Conservation (phyloP, 2,797 vertebrate genomes). For the Brachyalestes nurse region DNA sequence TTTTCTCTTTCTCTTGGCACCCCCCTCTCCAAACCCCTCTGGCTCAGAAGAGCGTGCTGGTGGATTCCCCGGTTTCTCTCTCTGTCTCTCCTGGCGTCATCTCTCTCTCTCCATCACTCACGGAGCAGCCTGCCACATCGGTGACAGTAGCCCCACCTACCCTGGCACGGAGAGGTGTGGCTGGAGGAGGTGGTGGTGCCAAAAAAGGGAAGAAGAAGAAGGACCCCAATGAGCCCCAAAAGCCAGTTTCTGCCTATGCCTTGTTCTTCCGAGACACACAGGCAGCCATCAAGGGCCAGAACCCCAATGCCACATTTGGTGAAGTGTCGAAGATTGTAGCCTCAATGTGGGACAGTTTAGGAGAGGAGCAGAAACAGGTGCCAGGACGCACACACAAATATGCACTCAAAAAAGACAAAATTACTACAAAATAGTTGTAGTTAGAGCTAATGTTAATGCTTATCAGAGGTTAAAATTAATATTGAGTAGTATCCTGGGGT, state of each 20-base stretch:
- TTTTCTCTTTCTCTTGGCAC: background rate
- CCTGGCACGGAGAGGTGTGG: conserved; percentile 55
- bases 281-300: conserved; percentile 92
- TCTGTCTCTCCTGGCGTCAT: conserved; percentile 71
- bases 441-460: background rate
- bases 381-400: background rate
- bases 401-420: background rate
- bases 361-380: conserved; percentile 94
- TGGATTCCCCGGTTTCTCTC: conserved; percentile 77
- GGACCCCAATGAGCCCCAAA: conserved; percentile 70
- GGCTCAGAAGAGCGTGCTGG: conserved; percentile 76
- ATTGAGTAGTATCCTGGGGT: no score
- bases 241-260: conserved; percentile 90
- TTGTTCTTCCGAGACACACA: conserved; percentile 93
- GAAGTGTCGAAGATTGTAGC: conserved; percentile 94
- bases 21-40: background rate
- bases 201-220: conserved; percentile 79
- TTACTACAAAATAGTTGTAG: background rate
- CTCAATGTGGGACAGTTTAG: conserved; percentile 95
- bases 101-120: conserved; percentile 71
- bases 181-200: conserved; percentile 48
- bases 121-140: conserved; percentile 60
- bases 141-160: conserved; percentile 48
- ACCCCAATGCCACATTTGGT: conserved; percentile 89
- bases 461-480: no score